A percentile compares a stretch with the other conserved stretches of the same genome.
Conservation (phyloP, 2,888 invertebrate genomes). For the Parnassius smintheus region DNA sequence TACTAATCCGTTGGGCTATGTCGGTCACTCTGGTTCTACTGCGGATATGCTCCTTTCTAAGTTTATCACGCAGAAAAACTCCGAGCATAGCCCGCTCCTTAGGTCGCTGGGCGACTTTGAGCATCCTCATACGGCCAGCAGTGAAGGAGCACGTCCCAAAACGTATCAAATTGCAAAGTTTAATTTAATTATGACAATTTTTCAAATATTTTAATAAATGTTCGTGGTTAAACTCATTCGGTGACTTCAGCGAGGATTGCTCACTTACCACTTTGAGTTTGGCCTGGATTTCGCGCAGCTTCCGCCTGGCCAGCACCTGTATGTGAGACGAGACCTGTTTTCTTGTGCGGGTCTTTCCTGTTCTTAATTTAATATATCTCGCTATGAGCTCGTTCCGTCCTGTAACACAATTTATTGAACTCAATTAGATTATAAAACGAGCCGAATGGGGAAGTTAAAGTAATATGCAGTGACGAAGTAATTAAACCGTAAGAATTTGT, state of each 20-base stretch:
- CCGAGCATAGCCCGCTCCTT: too few relatives aligned
- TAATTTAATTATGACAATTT: too few relatives aligned
- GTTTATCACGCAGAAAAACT: too few relatives aligned
- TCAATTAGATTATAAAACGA: slow-evolving; percentile 23
- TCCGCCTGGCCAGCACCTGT: slow-evolving; percentile 99
- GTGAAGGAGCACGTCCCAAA: too few relatives aligned
- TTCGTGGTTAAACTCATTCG: background rate
- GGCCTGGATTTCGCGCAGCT: slow-evolving; percentile 98
- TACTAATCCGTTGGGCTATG: too few relatives aligned
- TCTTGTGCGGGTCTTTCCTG: slow-evolving; percentile 99
- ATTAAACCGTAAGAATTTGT: slow-evolving; percentile 7
- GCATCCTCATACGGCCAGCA: too few relatives aligned
- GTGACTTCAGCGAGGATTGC: slow-evolving; percentile 9
- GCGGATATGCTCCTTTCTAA: too few relatives aligned
- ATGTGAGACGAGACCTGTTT: slow-evolving; percentile 99
- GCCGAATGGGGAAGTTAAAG: slow-evolving; percentile 15
- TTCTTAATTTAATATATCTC: slow-evolving; percentile 99
- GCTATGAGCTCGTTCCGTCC: slow-evolving; percentile 99
- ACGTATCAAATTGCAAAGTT: too few relatives aligned
- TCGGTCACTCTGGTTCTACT: too few relatives aligned
- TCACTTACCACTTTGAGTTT: slow-evolving; percentile 97
- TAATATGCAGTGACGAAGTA: slow-evolving; percentile 15
- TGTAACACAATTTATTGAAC: slow-evolving; percentile 74
- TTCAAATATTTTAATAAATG: too few relatives aligned
- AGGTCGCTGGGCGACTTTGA: too few relatives aligned